Conservation (phyloP, 2,797 vertebrate species). For the Rachycentron canadum region DNA sequence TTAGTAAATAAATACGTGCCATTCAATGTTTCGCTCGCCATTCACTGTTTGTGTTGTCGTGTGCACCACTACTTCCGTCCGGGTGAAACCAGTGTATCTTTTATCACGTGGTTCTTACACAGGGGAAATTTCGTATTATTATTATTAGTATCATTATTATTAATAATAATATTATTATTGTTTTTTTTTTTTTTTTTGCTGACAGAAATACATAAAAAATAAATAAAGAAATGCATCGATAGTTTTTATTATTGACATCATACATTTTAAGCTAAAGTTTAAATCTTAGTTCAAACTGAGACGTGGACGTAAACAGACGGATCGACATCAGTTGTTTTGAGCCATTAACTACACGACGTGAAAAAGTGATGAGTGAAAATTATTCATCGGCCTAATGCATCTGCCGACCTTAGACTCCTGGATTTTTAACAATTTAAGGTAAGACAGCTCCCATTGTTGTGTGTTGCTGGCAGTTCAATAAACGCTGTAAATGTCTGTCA, state of each 20-base stretch:
- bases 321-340: not conserved
- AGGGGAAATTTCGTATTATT: not conserved
- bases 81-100: not conserved
- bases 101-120: constrained; percentile 8
- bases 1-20: constrained; percentile 15
- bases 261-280: not conserved
- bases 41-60: constrained; percentile 43
- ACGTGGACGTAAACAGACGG: not conserved
- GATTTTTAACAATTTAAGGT: not conserved
- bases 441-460: not conserved
- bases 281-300: not conserved
- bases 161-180: no score
- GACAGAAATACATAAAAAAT: not conserved
- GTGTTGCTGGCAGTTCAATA: not conserved
- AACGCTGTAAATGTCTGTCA: not conserved
- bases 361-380: not conserved
- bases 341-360: not conserved
- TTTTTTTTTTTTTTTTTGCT: constrained; percentile 22
- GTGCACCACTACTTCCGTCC: constrained; percentile 23
- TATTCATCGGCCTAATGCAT: no score
- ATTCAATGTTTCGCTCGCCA: constrained; percentile 41
- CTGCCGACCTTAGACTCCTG: not conserved
- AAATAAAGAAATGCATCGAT: no score
- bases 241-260: not conserved
- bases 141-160: no score